Base-by-base conservation (phyloP, 2,888 invertebrate species). In the Orgyia antiqua region DNA sequence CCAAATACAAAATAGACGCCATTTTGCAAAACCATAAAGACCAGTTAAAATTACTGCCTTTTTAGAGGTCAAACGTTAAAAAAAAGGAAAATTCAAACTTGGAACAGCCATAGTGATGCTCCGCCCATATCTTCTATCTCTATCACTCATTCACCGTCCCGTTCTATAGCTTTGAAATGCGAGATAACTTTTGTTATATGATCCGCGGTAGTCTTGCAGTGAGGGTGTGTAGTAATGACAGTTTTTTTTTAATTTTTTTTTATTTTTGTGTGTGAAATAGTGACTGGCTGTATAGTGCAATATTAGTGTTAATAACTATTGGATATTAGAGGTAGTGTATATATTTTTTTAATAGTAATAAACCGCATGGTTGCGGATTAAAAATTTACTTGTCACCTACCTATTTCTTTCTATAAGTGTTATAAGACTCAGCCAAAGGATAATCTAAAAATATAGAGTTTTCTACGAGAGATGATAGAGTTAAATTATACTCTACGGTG, bases 161-260 rank as follows among this genome's bases (percentile, higher is more conserved):
- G 29, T 41, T 76, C 68, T 45, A 30, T 20, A 40, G 46, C 48
- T 52, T 53, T 52, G 79, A 77, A 79, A 80, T 59, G 62, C 53
- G 62, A 68, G 52, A 50, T 61, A 62, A 57, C 68, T 68, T 61
- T 61, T 79, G 82, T 84, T 75, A 84, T 83, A 76, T 76, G 83
- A 84, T 59, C 67, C 78, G 59, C 35, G 48, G 59, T 51, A 66
- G 52, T 51, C 67, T 44, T 24, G 21, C 46, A 34, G 73, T 40
- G 70, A 79, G 78, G 83, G 79, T 76, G 84, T 78, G 11, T 27
- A 9, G 25, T 5, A 35, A 38, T 38, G 58, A 44, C 27, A 29
- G 29, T 40, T 45, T 34, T 51, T 40, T 34, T 50, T 39, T 44
- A 51, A 35, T 43, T 47, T 48, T 44, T 50, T 40, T 40, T 41